Base-by-base conservation (phyloP, 2,797 vertebrate species). In the Steatocranus sp. region DNA sequence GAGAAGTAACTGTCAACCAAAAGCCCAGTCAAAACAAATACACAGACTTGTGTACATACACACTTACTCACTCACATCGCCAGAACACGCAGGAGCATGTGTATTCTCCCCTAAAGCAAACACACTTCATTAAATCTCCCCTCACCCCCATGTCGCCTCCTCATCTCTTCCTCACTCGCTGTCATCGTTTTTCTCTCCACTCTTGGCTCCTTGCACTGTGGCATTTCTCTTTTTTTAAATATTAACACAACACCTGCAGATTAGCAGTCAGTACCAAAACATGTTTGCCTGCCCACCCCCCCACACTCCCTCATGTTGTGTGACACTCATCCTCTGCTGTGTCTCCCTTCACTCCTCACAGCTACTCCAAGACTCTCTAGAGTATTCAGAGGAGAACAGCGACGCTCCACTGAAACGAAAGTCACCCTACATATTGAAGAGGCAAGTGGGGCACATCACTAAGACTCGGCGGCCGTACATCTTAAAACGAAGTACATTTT, bases 391-490 rank as follows among this genome's bases (percentile, higher is more conserved):
- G 63, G 94, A 91, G 95, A 96, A 77, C 96, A 94, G 96, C 9
- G 97, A 97, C 61, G 89, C 95, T 46, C 95, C 97, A 11, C 97
- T 97, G 85, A 99, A 99, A 89, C 96, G 98, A 83, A 99, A 98
- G 96, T 98, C 97, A 2, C 98, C 98, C 6, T 99, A 99, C 88
- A 99, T 99, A 93, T 95, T 99, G 92, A 99, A 98, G 94, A 95
- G 98, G 81, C 98, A 99, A 86, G 91, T 96, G 1, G 56, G 53
- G 25, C 97, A 96, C 83, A 96, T 94, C 86, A 96, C 96, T 95
- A 99, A 99, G 95, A 95, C 97, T 46, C 97, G 98, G 94, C 96
- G 98, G 92, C 98, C 98, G 8, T 99, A 99, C 94, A 99, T 99
- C 91, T 95, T 99, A 83, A 99, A 98, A 85, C 96, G 98, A 83